Evolutionary conservation across 2,797 vertebrate species (phyloP).

Genomic region (Myripristis murdjan): DNA sequence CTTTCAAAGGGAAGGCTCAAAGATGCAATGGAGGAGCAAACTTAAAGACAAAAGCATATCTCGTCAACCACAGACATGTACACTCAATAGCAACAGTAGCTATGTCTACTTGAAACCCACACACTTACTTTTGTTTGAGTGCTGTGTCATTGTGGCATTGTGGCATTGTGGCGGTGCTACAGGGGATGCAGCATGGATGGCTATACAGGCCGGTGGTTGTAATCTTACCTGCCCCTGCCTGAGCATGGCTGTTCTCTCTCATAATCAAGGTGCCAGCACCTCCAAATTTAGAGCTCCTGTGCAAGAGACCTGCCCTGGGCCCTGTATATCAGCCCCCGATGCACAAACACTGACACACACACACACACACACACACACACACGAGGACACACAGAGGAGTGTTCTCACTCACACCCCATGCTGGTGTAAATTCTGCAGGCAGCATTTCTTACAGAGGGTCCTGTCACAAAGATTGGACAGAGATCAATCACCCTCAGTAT

Average conservation of each 20-base stretch:
- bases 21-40: slow-evolving; percentile 32
- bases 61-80: slow-evolving; percentile 29
- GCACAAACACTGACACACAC: slow-evolving; percentile 39
- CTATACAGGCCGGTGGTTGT: slow-evolving; percentile 46
- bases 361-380: slow-evolving; percentile 19
- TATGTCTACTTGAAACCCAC: slow-evolving; percentile 28
- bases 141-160: slow-evolving; percentile 39
- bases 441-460: slow-evolving; percentile 52
- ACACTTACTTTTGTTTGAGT: slow-evolving; percentile 39
- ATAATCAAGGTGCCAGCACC: slow-evolving; percentile 72
- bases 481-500: slow-evolving; percentile 43
- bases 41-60: slow-evolving; percentile 31
- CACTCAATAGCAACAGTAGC: slow-evolving; percentile 19
- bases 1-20: slow-evolving; percentile 35
- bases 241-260: slow-evolving; percentile 49
- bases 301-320: slow-evolving; percentile 64
- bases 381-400: slow-evolving; percentile 14
- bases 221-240: slow-evolving; percentile 49
- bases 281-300: slow-evolving; percentile 76
- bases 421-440: slow-evolving; percentile 67
- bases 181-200: slow-evolving; percentile 37
- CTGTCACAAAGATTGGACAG: slow-evolving; percentile 45
- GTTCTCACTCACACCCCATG: slow-evolving; percentile 46
- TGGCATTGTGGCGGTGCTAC: slow-evolving; percentile 36
- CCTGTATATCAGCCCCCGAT: slow-evolving; percentile 51